phyloP scores from a whole-genome alignment of 2,888 invertebrate species.

The Thysanoteuthis rhombus region DNA sequence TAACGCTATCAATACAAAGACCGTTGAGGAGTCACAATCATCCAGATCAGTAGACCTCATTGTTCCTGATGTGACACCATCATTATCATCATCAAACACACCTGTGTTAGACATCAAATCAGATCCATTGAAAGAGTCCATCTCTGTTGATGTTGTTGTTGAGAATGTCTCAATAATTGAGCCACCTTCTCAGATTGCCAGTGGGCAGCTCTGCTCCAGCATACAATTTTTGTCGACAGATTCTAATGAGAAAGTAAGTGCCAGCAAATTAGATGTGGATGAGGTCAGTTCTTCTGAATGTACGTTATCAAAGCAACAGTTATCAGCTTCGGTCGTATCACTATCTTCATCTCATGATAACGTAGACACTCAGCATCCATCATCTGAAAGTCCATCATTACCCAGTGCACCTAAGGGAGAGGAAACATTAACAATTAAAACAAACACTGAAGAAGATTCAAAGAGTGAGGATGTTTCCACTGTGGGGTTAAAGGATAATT shows the following conservation, averaged over 20 bases:
- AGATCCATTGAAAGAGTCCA: not conserved
- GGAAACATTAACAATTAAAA: not conserved
- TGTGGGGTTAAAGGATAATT: conserved; percentile 13
- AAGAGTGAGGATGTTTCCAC: not conserved
- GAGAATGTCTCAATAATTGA: not conserved
- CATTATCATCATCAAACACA: not conserved
- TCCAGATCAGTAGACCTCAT: not conserved
- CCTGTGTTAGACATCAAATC: not conserved
- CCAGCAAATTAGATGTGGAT: not conserved
- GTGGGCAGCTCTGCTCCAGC: not conserved
- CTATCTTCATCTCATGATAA: not conserved
- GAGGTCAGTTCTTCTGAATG: conserved; percentile 26
- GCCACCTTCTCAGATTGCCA: not conserved
- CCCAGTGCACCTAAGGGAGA: not conserved
- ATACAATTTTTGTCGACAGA: not conserved
- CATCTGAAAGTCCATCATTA: not conserved
- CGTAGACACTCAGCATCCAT: not conserved
- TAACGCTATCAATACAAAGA: not conserved
- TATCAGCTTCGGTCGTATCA: not conserved
- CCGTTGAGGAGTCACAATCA: not conserved
- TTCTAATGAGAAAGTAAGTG: not conserved
- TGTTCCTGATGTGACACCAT: not conserved
- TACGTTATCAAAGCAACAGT: not conserved
- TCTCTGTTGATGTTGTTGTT: not conserved
- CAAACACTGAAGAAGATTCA: not conserved